Base-by-base conservation (phyloP, 2,113 vertebrate genomes). In the Bettongia penicillata region DNA sequence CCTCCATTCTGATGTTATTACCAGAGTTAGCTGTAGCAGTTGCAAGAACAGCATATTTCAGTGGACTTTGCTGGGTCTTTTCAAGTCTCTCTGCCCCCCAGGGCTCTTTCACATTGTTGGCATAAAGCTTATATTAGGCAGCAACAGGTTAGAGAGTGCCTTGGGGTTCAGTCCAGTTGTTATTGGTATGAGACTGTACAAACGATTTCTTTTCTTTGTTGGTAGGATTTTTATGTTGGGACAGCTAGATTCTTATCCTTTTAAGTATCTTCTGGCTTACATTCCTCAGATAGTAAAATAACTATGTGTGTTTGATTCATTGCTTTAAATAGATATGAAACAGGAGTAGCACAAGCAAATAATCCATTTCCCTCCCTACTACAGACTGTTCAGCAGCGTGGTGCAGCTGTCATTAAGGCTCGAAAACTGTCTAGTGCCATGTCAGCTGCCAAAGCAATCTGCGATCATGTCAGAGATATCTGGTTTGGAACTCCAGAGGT, bases 401-500 rank as follows among this genome's bases (percentile, higher is more conserved):
- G 99, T 0, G 99, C 99, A 92, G 99, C 99, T 0, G 99, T 99
- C 97, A 99, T 99, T 96, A 99, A 99, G 96, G 99, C 99, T 92
- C 99, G 99, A 96, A 99, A 99, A 97, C 98, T 99, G 77, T 99
- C 99, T 97, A 99, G 99, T 90, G 99, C 99, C 0, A 99, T 99
- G 99, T 99, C 99, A 97, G 99, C 99, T 93, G 99, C 99, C 25
- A 99, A 99, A 98, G 99, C 99, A 96, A 99, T 99, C 98, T 99
- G 99, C 97, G 99, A 99, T 98, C 99, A 99, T 91, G 98, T 99
- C 99, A 99, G 99, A 95, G 99, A 99, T 98, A 99, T 99, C 98
- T 99, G 99, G 99, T 99, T 98, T 90, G 99, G 99, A 97, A 99
- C 99, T 97, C 97, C 99, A 25, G 99, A 99, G 99, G 99, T 99